Percentiles rank a stretch among this genome's conserved stretches.
phyloP scores from a whole-genome alignment of 2,113 vertebrate species.

The Falcunculus frontatus region DNA sequence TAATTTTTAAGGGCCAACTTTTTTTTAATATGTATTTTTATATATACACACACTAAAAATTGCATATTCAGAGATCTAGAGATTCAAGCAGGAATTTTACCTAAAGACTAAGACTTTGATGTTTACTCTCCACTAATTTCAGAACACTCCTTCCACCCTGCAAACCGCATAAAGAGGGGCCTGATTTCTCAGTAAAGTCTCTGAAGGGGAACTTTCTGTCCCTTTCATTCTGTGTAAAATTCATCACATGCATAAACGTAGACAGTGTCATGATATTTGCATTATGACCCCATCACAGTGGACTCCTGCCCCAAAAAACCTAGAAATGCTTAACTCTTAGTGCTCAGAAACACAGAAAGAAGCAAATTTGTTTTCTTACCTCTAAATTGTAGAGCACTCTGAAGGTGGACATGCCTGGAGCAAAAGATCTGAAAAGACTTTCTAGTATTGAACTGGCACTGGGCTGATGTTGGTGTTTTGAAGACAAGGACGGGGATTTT shows the following conservation, averaged over 20 bases:
- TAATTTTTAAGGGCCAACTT: not conserved
- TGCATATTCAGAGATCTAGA: not conserved
- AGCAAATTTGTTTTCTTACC: constrained; percentile 70
- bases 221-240: not conserved
- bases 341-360: not conserved
- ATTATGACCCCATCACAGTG: not conserved
- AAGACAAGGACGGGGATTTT: constrained; percentile 92
- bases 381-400: constrained; percentile 98
- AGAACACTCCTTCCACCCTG: not conserved
- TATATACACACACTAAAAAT: not conserved
- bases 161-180: not conserved
- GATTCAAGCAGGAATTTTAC: not conserved
- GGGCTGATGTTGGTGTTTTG: constrained; percentile 96
- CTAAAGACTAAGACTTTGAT: not conserved
- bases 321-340: not conserved
- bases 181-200: not conserved
- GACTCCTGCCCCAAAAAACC: not conserved
- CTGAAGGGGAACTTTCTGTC: not conserved
- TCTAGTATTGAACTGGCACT: constrained; percentile 94
- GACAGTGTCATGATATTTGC: not conserved
- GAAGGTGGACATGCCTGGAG: constrained; percentile 98
- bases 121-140: not conserved
- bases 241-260: not conserved
- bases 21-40: not conserved
- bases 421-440: constrained; percentile 93